Percentiles rank a stretch among this genome's conserved stretches.
Evolutionary conservation across 2,888 invertebrate genomes (phyloP).

Genomic region (Therioaphis trifolii): DNA sequence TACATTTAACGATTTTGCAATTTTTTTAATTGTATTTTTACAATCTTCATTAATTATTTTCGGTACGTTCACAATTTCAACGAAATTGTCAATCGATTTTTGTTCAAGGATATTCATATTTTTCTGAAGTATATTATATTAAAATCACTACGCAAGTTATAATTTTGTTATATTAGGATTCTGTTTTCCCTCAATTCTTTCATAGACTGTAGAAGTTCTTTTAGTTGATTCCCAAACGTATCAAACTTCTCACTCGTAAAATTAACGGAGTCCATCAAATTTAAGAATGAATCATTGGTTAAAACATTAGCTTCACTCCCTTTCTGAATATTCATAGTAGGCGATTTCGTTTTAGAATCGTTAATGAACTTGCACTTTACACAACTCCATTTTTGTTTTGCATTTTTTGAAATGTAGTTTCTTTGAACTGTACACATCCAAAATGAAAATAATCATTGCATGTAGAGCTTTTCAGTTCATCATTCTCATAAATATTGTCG

Average conservation of each 20-base stretch:
- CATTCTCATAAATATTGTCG: neutral
- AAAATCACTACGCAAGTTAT: neutral
- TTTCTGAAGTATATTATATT: neutral
- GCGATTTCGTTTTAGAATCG: neutral
- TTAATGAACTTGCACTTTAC: slow-evolving; percentile 1
- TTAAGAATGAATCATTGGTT: neutral
- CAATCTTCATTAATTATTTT: too few relatives aligned
- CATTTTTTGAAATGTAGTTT: neutral
- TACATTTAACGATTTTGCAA: neutral
- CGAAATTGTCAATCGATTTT: neutral
- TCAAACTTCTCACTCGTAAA: slow-evolving; percentile 27
- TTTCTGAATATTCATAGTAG: neutral
- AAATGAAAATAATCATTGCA: slow-evolving; percentile 6
- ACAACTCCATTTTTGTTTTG: neutral
- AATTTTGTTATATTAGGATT: slow-evolving; percentile 1
- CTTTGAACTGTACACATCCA: neutral
- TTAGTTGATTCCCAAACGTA: neutral
- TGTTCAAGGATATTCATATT: slow-evolving; percentile 16
- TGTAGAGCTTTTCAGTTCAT: neutral
- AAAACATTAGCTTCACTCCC: neutral
- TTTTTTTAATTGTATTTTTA: neutral
- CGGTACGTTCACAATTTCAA: too few relatives aligned
- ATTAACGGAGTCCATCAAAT: neutral
- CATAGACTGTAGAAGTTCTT: neutral
- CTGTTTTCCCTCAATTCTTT: too few relatives aligned